Conservation (phyloP, 1,140 invertebrate genomes). For the Cotesia glomerata region DNA sequence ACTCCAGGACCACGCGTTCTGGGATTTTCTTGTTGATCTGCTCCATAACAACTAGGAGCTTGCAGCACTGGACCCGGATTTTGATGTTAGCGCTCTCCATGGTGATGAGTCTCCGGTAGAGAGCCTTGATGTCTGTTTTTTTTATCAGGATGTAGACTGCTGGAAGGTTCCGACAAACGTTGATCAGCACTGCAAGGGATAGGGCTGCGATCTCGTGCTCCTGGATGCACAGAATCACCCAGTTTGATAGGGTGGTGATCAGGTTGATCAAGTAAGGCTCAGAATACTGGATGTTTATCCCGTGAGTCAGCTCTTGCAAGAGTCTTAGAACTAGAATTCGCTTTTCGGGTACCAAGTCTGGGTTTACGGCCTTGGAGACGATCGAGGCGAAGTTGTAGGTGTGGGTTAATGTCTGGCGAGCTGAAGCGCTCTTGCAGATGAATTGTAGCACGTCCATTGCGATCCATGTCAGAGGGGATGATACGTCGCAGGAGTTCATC, state of each 20-base stretch:
- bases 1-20: constrained; percentile 61
- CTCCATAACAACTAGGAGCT: constrained; percentile 67
- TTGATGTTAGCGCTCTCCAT: constrained; percentile 59
- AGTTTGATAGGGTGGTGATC: constrained; percentile 68
- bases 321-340: constrained; percentile 57
- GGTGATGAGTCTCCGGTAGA: constrained; percentile 66
- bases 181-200: constrained; percentile 73
- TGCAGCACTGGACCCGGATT: constrained; percentile 63
- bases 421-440: constrained; percentile 67
- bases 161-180: constrained; percentile 73
- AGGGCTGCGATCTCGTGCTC: constrained; percentile 65
- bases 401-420: constrained; percentile 68
- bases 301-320: constrained; percentile 72
- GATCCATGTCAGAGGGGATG: constrained; percentile 63
- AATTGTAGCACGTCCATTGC: constrained; percentile 69
- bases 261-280: constrained; percentile 70
- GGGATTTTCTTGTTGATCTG: constrained; percentile 62
- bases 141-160: constrained; percentile 71
- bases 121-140: constrained; percentile 69
- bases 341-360: constrained; percentile 56
- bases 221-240: constrained; percentile 66
- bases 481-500: constrained; percentile 48
- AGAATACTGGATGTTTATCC: constrained; percentile 74
- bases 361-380: constrained; percentile 66
- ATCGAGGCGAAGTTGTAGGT: constrained; percentile 74